A percentile compares a stretch with the other conserved stretches of the same genome.
Conservation (phyloP, 2,797 vertebrate genomes). For the Nannoperca australis region DNA sequence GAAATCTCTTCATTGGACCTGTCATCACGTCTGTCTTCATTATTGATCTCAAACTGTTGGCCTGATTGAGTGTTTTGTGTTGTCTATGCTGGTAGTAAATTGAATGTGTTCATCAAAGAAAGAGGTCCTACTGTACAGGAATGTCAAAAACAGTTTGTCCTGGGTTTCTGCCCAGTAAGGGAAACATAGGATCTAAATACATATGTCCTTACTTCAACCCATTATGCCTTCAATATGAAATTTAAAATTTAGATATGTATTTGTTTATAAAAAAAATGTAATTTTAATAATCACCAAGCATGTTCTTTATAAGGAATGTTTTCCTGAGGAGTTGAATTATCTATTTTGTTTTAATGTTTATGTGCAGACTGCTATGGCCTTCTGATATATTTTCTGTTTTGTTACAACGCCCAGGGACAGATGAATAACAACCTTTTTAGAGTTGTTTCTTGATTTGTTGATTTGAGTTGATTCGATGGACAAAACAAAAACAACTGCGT, state of each 20-base stretch:
- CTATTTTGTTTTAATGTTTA: slow-evolving; percentile 74
- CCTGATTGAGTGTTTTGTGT: slow-evolving; percentile 45
- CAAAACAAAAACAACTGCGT: slow-evolving; percentile 81
- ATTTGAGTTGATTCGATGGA: slow-evolving; percentile 52
- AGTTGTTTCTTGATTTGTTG: slow-evolving; percentile 82
- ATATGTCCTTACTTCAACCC: slow-evolving; percentile 72
- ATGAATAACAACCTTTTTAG: slow-evolving; percentile 67
- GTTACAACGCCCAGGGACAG: slow-evolving; percentile 67
- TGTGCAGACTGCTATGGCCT: slow-evolving; percentile 66
- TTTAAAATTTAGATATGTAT: slow-evolving; percentile 78
- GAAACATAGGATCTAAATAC: slow-evolving; percentile 62
- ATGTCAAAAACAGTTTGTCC: slow-evolving; percentile 57
- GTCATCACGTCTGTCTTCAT: slow-evolving; percentile 26
- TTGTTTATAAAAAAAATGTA: slow-evolving; percentile 79
- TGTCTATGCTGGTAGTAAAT: slow-evolving; percentile 60
- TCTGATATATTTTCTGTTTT: slow-evolving; percentile 71
- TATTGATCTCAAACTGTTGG: slow-evolving; percentile 41
- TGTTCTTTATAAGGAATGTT: slow-evolving; percentile 82
- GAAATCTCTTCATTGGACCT: slow-evolving; percentile 33
- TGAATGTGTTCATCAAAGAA: slow-evolving; percentile 71
- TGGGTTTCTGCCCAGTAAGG: slow-evolving; percentile 58
- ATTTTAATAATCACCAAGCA: slow-evolving; percentile 80
- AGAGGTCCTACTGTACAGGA: slow-evolving; percentile 54
- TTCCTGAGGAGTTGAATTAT: slow-evolving; percentile 80
- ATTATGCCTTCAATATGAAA: slow-evolving; percentile 80